Evolutionary conservation across 2,888 invertebrate genomes (phyloP).

Genomic region (Phorcus lineatus): DNA sequence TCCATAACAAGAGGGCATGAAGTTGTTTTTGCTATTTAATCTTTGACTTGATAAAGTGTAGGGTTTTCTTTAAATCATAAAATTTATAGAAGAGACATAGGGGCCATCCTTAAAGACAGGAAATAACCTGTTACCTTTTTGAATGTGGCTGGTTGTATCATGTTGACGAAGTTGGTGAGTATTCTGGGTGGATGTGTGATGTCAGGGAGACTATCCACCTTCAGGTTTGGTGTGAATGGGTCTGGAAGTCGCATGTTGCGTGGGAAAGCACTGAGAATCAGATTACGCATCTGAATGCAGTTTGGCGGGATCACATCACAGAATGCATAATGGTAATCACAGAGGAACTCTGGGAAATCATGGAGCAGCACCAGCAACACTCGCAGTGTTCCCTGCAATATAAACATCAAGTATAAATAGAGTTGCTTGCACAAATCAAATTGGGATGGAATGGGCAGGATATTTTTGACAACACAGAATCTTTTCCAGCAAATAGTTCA

Average conservation of each 20-base stretch:
- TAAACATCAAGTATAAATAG: too few species aligned
- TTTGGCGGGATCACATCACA: conserved; percentile 99
- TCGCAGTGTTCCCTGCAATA: conserved; percentile 83
- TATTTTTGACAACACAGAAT: too few species aligned
- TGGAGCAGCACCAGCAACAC: conserved; percentile 96
- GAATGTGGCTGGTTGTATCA: conserved; percentile 91
- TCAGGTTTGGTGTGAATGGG: conserved; percentile 97
- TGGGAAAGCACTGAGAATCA: conserved; percentile 98
- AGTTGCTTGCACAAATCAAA: too few species aligned
- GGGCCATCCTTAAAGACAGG: too few species aligned
- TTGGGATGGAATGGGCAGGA: too few species aligned
- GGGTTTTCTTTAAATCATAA: too few species aligned
- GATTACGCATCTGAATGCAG: conserved; percentile 98
- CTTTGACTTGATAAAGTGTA: too few species aligned
- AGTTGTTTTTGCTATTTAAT: too few species aligned
- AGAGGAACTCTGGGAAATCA: conserved; percentile 99
- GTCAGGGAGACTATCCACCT: conserved; percentile 76
- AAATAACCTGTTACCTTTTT: conserved; percentile 81
- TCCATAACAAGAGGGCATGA: too few species aligned
- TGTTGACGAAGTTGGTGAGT: conserved; percentile 88
- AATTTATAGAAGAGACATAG: too few species aligned
- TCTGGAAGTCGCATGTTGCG: conserved; percentile 98
- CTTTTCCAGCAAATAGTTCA: too few species aligned
- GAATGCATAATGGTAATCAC: conserved; percentile 99
- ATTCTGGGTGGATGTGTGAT: conserved; percentile 83